These are phyloP conservation scores for Halyomorpha halys DNA, from an alignment of 1,140 invertebrate species.

Conservation along the genomic window DNA sequence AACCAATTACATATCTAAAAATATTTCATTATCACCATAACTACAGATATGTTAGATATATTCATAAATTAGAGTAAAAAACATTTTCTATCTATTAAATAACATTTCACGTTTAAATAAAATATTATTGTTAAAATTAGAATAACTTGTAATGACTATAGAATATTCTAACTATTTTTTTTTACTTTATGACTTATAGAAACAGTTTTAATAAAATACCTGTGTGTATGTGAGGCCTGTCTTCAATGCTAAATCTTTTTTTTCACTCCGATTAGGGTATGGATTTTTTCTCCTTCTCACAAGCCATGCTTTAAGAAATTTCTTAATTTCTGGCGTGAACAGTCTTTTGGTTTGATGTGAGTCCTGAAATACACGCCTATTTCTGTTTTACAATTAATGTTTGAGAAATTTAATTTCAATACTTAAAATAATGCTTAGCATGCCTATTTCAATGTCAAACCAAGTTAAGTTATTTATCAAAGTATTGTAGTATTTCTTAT, in stretches of 20 bases:
- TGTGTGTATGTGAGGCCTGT: constrained; percentile 60
- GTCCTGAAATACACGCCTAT: constrained; percentile 44
- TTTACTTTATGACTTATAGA: too few species aligned
- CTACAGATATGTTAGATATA: too few species aligned
- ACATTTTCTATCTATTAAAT: too few species aligned
- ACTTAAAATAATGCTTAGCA: too few species aligned
- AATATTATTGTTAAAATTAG: too few species aligned
- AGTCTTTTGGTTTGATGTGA: constrained; percentile 52
- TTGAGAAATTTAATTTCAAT: not conserved
- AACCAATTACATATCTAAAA: constrained; percentile 64
- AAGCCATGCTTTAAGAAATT: constrained; percentile 59
- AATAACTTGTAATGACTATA: too few species aligned
- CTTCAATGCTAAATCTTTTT: constrained; percentile 52
- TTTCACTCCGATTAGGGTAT: constrained; percentile 59
- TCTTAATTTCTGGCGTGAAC: constrained; percentile 62
- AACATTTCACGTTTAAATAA: too few species aligned
- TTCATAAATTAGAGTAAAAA: too few species aligned
- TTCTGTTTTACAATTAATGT: not conserved
- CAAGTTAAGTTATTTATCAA: too few species aligned
- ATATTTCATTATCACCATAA: not conserved
- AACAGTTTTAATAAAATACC: constrained; percentile 34
- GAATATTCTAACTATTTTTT: too few species aligned
- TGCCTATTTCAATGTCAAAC: too few species aligned
- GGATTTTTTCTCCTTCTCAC: constrained; percentile 57
- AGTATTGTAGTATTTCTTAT: too few species aligned